phyloP scores from a whole-genome alignment of 2,888 invertebrate species.

The Netelia virgata region DNA sequence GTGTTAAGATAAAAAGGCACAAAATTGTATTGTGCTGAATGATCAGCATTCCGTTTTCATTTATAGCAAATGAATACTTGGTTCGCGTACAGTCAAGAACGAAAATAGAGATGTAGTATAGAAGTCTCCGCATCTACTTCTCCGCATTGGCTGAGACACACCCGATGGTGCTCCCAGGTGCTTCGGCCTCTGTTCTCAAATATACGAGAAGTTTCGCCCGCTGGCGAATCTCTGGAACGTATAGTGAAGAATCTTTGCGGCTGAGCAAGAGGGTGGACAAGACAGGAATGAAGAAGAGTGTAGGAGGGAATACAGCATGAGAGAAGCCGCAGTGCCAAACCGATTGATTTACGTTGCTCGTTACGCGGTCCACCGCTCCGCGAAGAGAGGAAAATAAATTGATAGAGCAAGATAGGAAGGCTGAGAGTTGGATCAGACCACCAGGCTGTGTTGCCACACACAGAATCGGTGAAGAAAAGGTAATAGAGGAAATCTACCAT shows the following conservation, averaged over 20 bases:
- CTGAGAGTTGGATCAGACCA: slow-evolving; percentile 54
- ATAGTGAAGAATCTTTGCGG: slow-evolving; percentile 43
- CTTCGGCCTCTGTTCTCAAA: not conserved
- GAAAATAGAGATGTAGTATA: not conserved
- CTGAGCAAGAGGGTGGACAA: slow-evolving; percentile 40
- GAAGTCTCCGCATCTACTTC: not conserved
- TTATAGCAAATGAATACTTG: not conserved
- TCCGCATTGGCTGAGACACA: not conserved
- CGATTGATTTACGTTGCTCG: slow-evolving; percentile 85
- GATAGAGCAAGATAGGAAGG: slow-evolving; percentile 75
- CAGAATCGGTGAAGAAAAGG: slow-evolving; percentile 50
- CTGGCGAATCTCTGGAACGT: slow-evolving; percentile 43
- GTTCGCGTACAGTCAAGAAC: not conserved
- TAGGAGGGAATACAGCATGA: slow-evolving; percentile 55
- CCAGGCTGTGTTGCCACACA: slow-evolving; percentile 40
- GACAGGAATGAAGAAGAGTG: slow-evolving; percentile 47
- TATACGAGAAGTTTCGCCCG: slow-evolving; percentile 51
- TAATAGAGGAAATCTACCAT: slow-evolving; percentile 51
- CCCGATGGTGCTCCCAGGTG: slow-evolving; percentile 2
- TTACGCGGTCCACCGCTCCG: slow-evolving; percentile 84
- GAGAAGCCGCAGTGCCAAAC: slow-evolving; percentile 82
- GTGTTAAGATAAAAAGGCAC: no score
- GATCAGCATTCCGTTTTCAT: not conserved
- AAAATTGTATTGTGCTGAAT: not conserved
- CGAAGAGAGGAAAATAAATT: slow-evolving; percentile 81